These are phyloP conservation scores for Plagodis dolabraria DNA, from an alignment of 2,888 invertebrate genomes.

Conservation along the genomic window DNA sequence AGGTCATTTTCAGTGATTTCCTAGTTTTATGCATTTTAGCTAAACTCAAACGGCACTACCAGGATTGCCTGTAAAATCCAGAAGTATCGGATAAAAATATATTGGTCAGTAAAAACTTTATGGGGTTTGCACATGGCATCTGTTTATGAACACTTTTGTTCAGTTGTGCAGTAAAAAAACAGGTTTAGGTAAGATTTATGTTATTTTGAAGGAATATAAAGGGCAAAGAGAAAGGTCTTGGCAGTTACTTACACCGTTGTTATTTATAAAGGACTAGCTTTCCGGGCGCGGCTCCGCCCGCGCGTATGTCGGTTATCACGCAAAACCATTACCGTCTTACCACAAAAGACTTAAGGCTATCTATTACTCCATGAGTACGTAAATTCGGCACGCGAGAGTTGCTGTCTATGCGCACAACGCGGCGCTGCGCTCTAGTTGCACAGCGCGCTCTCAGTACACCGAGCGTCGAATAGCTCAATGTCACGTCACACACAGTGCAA, in stretches of 20 bases:
- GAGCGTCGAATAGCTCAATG: no score
- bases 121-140: constrained; percentile 18
- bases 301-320: no score
- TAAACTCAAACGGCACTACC: constrained; percentile 1
- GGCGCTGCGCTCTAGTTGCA: no score
- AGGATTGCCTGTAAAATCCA: constrained; percentile 3
- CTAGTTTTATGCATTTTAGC: constrained; percentile 3
- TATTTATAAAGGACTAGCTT: no score
- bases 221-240: background rate
- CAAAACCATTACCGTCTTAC: no score
- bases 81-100: constrained; percentile 17
- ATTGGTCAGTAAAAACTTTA: constrained; percentile 26
- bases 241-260: background rate
- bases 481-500: no score
- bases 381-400: no score
- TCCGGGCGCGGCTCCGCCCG: no score
- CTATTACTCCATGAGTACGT: no score
- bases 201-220: background rate
- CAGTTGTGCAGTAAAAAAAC: constrained; percentile 19
- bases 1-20: background rate
- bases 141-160: constrained; percentile 22
- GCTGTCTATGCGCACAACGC: no score
- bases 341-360: no score
- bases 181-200: constrained; percentile 9
- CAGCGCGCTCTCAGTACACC: no score